Evolutionary conservation across 2,888 invertebrate genomes (phyloP).

Genomic region (Cheilosia soror): DNA sequence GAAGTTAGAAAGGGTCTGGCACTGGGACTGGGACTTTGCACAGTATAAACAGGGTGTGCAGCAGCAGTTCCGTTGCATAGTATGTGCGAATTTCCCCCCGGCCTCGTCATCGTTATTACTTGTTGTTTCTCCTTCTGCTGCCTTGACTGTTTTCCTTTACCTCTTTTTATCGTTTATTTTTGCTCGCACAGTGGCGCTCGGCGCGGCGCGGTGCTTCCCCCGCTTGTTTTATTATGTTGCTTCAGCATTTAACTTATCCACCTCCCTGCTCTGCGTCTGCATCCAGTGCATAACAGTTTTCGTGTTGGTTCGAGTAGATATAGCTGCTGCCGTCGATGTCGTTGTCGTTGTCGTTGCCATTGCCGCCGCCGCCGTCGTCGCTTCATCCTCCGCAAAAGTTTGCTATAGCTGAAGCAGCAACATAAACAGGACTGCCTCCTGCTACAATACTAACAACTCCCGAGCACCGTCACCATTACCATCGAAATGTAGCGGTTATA

Average conservation of each 20-base stretch:
- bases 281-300: neutral
- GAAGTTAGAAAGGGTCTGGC: constrained; percentile 58
- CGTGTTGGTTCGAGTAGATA: constrained; percentile 16
- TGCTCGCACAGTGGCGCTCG: constrained; percentile 2
- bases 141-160: constrained; percentile 38
- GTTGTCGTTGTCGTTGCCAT: neutral
- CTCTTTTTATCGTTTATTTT: constrained; percentile 48
- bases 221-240: constrained; percentile 68
- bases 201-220: constrained; percentile 1
- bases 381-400: constrained; percentile 31
- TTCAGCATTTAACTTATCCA: constrained; percentile 65
- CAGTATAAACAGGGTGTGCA: constrained; percentile 45
- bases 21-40: constrained; percentile 34
- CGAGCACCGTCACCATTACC: constrained; percentile 52
- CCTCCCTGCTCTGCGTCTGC: constrained; percentile 21
- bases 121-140: constrained; percentile 65
- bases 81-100: constrained; percentile 44
- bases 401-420: constrained; percentile 61
- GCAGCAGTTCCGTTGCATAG: constrained; percentile 53
- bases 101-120: constrained; percentile 61
- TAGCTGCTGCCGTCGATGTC: neutral
- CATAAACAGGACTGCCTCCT: constrained; percentile 62
- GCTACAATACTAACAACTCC: constrained; percentile 62
- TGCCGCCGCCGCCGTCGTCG: neutral
- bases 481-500: constrained; percentile 49